These are phyloP conservation scores for Lagopus leucura DNA, from an alignment of 2,113 vertebrate species.

Conservation along the genomic window DNA sequence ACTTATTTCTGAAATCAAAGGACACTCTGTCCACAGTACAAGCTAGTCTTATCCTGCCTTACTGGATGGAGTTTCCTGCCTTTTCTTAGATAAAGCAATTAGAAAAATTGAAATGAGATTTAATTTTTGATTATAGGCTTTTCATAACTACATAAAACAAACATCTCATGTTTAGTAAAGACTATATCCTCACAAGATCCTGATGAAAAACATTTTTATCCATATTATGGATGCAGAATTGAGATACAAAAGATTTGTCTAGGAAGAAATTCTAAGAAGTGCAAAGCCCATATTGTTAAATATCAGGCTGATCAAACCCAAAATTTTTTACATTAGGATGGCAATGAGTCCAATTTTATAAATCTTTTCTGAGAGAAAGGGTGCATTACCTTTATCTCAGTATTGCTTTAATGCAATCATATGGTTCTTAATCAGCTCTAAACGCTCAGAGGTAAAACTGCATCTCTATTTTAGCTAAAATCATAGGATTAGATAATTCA, in stretches of 20 bases:
- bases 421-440: not conserved
- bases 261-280: not conserved
- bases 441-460: not conserved
- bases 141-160: not conserved
- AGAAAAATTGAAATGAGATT: not conserved
- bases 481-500: not conserved
- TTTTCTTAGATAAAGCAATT: not conserved
- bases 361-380: not conserved
- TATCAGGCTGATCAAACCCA: not conserved
- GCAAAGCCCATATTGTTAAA: not conserved
- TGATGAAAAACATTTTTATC: not conserved
- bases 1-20: conserved; percentile 15
- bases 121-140: not conserved
- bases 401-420: not conserved
- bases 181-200: not conserved
- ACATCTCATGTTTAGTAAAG: not conserved
- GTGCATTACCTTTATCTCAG: not conserved
- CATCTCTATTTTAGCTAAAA: not conserved
- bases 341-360: not conserved
- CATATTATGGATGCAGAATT: not conserved
- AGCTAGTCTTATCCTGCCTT: not conserved
- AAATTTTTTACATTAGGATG: not conserved
- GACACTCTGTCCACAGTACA: not conserved
- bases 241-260: not conserved
- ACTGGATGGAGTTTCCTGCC: not conserved